Evolutionary conservation across 2,797 vertebrate genomes (phyloP), one percentile per base, ranked within the genome.

Genomic region (Alcedo quadribrachys): DNA sequence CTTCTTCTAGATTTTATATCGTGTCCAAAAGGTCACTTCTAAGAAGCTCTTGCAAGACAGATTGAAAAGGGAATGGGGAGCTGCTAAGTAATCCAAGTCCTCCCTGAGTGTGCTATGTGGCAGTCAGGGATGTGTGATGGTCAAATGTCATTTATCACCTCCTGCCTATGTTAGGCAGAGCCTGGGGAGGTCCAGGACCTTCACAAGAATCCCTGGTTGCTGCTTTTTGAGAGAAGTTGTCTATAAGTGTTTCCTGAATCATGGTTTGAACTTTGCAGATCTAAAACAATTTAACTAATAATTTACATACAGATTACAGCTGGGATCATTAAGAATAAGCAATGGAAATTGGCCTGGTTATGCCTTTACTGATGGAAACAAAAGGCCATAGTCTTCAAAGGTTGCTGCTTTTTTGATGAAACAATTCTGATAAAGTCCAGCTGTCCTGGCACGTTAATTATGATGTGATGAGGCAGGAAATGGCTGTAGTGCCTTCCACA

Each of bases 381-480:
- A 95, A 94, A 93, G 94, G 74, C 93, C 63, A 77, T 84, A 45
- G 89, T 92, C 94, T 96, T 95, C 91, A 96, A 96, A 94, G 93
- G 77, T 96, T 87, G 89, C 74, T 91, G 87, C 73, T 89, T 89
- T 89, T 93, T 89, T 90, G 94, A 95, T 94, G 94, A 92, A 93
- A 90, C 94, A 88, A 88, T 94, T 97, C 92, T 95, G 92, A 93
- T 96, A 94, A 95, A 96, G 95, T 96, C 93, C 94, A 95, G 93
- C 95, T 94, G 91, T 95, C 91, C 74, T 91, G 89, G 85, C 92
- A 88, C 68, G 92, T 93, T 96, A 95, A 95, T 97, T 95, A 96
- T 94, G 95, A 94, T 83, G 87, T 90, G 93, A 96, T 94, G 95
- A 95, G 68, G 89, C 93, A 93, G 93, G 92, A 96, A 93, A 95